phyloP scores from a whole-genome alignment of 2,113 vertebrate species.

The Hypocryptadius cinnamomeus region DNA sequence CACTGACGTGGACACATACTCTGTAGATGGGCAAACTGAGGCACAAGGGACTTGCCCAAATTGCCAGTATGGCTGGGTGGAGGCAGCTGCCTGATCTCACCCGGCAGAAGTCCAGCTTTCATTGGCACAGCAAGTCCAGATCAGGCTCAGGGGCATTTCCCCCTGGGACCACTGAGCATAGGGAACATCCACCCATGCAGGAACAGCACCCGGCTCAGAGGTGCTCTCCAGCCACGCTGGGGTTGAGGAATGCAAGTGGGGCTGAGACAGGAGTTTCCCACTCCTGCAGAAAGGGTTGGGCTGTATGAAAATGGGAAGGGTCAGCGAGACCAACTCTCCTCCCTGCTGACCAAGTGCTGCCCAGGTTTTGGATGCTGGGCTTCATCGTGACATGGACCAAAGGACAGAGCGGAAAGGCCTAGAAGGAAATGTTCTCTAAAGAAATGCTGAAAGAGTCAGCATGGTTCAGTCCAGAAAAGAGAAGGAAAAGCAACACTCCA shows the following conservation, averaged over 20 bases:
- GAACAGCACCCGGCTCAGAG: rapidly evolving
- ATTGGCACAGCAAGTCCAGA: not conserved
- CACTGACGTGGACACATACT: not conserved
- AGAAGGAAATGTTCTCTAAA: not conserved
- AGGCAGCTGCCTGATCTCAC: not conserved
- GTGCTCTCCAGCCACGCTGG: not conserved
- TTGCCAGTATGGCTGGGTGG: not conserved
- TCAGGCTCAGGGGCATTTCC: not conserved
- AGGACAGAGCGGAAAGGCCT: not conserved
- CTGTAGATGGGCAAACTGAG: not conserved
- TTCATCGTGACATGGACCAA: not conserved
- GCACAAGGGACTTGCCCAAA: not conserved
- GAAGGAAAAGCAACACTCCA: not conserved
- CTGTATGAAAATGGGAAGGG: not conserved
- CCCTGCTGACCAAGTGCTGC: not conserved
- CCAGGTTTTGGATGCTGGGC: not conserved
- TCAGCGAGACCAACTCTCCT: not conserved
- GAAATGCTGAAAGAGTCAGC: not conserved
- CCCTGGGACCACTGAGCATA: not conserved
- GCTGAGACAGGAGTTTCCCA: not conserved
- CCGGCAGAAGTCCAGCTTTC: not conserved
- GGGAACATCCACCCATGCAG: not conserved
- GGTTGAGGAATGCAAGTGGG: not conserved
- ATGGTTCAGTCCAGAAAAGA: not conserved
- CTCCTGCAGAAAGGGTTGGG: not conserved